Evolutionary conservation across 1,140 invertebrate genomes (phyloP).

Genomic region (Ceratina japonica): DNA sequence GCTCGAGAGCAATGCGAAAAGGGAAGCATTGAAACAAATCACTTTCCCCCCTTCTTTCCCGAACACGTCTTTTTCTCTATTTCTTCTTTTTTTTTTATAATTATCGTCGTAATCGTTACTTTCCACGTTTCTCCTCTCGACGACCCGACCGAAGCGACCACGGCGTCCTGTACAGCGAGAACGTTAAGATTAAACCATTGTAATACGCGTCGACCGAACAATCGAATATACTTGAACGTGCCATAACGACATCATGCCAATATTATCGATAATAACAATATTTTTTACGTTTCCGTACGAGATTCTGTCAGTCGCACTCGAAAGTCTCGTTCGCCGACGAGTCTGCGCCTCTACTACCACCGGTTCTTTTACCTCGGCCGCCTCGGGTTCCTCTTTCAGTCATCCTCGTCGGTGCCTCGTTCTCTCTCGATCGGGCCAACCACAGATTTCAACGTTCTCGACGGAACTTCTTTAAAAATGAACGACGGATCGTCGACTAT

Average conservation of each 20-base stretch:
- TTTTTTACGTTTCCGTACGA: constrained; percentile 69
- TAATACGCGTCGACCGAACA: constrained; percentile 73
- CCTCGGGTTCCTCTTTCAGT: constrained; percentile 14
- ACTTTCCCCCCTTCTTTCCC: background rate
- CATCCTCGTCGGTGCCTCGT: constrained; percentile 40
- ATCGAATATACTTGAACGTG: constrained; percentile 73
- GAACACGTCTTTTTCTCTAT: background rate
- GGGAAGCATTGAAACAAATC: background rate
- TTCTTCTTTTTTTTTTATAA: background rate
- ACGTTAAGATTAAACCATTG: constrained; percentile 55
- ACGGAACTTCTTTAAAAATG: background rate
- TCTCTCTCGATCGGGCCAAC: constrained; percentile 37
- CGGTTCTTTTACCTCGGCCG: constrained; percentile 18
- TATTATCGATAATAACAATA: constrained; percentile 74
- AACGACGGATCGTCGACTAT: background rate
- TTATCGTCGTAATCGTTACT: background rate
- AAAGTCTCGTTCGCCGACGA: constrained; percentile 10
- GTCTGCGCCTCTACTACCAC: constrained; percentile 10
- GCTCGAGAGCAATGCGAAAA: constrained; percentile 2
- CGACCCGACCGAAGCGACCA: constrained; percentile 44
- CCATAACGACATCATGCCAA: constrained; percentile 78
- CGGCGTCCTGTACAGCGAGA: constrained; percentile 70
- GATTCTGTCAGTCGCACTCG: constrained; percentile 64
- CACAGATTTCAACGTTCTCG: background rate
- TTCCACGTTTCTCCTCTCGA: constrained; percentile 19